Evolutionary conservation across 2,888 invertebrate species (phyloP).

Genomic region (Andrena fulva): DNA sequence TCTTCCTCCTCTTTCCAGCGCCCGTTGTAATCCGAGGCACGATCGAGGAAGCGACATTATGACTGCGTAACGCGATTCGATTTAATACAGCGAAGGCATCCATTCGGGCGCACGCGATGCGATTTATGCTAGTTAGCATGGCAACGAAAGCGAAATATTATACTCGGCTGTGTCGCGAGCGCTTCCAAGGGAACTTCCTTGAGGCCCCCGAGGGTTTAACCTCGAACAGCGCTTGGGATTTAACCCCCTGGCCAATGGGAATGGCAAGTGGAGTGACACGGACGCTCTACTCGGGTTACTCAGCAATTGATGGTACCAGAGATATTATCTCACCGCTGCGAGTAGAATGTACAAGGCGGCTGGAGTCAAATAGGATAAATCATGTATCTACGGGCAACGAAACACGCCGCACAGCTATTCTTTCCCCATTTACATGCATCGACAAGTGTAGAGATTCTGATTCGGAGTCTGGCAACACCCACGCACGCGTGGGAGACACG

Average conservation of each 20-base stretch:
- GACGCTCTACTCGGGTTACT: not conserved
- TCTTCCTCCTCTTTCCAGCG: not conserved
- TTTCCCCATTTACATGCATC: conserved; percentile 1
- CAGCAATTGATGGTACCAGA: not conserved
- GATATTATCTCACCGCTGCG: too few species aligned
- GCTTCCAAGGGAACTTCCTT: conserved; percentile 4
- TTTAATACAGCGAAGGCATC: not conserved
- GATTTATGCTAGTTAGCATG: conserved; percentile 10
- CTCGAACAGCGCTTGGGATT: not conserved
- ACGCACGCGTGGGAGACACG: conserved; percentile 22
- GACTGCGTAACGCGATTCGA: conserved; percentile 32
- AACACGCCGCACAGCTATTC: too few species aligned
- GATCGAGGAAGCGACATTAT: conserved; percentile 10
- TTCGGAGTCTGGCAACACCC: conserved; percentile 17
- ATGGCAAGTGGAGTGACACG: not conserved
- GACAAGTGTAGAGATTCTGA: not conserved
- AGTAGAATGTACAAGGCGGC: too few species aligned
- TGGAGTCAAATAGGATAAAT: too few species aligned
- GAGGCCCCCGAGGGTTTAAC: not conserved
- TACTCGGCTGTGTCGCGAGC: conserved; percentile 6
- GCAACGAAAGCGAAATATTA: conserved; percentile 35
- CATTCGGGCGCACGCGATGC: conserved; percentile 23
- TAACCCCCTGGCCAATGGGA: not conserved
- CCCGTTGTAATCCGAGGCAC: conserved; percentile 1
- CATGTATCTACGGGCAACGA: too few species aligned